These are phyloP conservation scores for Crepidodera aurea DNA, from an alignment of 2,888 invertebrate species.

Conservation along the genomic window DNA sequence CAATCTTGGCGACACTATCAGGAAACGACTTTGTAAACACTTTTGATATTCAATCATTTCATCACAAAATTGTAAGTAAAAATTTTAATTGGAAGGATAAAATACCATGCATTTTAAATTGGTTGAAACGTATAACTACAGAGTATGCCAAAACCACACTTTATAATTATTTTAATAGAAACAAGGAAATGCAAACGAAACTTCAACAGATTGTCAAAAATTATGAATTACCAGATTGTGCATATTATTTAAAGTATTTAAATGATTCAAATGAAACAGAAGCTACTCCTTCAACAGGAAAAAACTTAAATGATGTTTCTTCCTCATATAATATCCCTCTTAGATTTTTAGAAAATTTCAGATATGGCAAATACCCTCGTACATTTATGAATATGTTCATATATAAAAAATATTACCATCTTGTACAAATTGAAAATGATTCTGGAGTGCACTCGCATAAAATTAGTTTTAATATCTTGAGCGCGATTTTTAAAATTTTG, in stretches of 20 bases:
- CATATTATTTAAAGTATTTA: no score
- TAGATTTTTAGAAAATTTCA: conserved; percentile 63
- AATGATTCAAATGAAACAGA: conserved; percentile 63
- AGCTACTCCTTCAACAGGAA: no score
- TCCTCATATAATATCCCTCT: not conserved
- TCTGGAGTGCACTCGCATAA: conserved; percentile 67
- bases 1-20: conserved; percentile 81
- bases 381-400: conserved; percentile 74
- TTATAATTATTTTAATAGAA: conserved; percentile 68
- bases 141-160: conserved; percentile 76
- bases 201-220: conserved; percentile 71
- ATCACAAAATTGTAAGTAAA: conserved; percentile 64
- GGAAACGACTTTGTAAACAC: conserved; percentile 89
- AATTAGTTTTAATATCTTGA: conserved; percentile 69
- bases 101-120: conserved; percentile 75
- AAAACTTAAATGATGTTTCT: no score
- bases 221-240: conserved; percentile 69
- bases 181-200: conserved; percentile 64
- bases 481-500: conserved; percentile 65
- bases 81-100: conserved; percentile 55
- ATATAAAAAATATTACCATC: conserved; percentile 68
- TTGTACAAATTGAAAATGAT: conserved; percentile 76
- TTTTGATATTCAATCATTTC: conserved; percentile 74
- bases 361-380: conserved; percentile 69
- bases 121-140: conserved; percentile 77